Conservation (phyloP, 2,797 vertebrate genomes). For the Platyrinchus mystaceus region DNA sequence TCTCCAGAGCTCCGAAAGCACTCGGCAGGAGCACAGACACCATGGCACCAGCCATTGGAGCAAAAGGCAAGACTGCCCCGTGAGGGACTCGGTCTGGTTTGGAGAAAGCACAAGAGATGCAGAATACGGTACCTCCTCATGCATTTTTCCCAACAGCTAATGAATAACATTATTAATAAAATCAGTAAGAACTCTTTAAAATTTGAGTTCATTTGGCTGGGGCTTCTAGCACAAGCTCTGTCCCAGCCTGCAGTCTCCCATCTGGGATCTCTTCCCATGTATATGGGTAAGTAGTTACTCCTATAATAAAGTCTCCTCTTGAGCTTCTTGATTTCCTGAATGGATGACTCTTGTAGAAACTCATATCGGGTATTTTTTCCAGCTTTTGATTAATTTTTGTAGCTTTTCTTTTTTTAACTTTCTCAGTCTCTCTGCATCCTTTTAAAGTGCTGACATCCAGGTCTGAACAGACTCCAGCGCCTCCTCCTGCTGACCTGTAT, state of each 20-base stretch:
- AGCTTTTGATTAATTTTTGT: not conserved
- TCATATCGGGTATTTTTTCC: not conserved
- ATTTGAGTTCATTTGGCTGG: not conserved
- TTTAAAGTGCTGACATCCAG: not conserved
- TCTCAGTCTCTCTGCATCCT: not conserved
- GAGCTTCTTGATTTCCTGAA: not conserved
- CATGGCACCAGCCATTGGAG: not conserved
- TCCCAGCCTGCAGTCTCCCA: not conserved
- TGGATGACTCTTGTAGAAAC: not conserved
- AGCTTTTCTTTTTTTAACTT: not conserved
- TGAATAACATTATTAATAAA: not conserved
- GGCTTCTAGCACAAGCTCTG: not conserved
- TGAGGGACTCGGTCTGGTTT: not conserved
- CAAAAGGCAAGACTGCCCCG: accelerated
- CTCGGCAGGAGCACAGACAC: accelerated
- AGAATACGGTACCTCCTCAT: not conserved
- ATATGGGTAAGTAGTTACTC: not conserved
- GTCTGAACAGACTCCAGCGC: no score
- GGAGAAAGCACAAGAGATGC: not conserved
- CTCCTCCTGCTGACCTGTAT: not conserved
- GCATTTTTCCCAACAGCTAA: not conserved
- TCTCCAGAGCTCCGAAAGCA: not conserved
- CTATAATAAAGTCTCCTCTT: not conserved
- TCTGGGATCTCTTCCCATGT: not conserved
- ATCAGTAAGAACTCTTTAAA: not conserved